Conservation (phyloP, 2,888 invertebrate species). For the Synergus japonicus region DNA sequence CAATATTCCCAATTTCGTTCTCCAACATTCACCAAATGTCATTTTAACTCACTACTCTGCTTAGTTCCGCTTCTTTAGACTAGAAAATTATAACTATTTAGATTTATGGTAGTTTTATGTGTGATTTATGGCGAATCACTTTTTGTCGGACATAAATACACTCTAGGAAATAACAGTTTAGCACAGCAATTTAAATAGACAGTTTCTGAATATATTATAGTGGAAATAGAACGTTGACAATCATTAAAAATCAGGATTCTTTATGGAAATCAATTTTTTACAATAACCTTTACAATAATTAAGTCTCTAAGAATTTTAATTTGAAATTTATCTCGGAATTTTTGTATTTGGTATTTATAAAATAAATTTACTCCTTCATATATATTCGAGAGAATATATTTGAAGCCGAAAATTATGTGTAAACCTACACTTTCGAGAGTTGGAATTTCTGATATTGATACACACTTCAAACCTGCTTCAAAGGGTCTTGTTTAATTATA, state of each 20-base stretch:
- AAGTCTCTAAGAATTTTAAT: no score
- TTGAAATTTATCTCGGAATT: no score
- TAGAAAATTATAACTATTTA: conserved; percentile 35
- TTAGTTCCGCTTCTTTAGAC: conserved; percentile 24
- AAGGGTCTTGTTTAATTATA: background rate
- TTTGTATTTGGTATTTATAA: background rate
- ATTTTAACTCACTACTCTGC: conserved; percentile 14
- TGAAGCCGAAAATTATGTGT: background rate
- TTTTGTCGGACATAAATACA: background rate
- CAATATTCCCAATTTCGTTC: conserved; percentile 39
- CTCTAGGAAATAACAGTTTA: conserved; percentile 10
- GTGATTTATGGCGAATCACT: conserved; percentile 12
- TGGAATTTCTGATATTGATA: background rate
- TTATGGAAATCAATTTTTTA: background rate
- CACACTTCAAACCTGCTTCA: background rate
- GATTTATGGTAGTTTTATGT: background rate
- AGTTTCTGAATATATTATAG: background rate
- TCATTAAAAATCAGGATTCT: background rate
- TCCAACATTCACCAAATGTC: conserved; percentile 18
- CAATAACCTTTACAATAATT: background rate
- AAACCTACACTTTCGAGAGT: background rate
- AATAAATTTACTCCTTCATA: background rate
- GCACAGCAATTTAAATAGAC: background rate
- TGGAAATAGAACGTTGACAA: background rate
- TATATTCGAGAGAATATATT: background rate